A percentile compares a stretch with the other conserved stretches of the same genome.
These are phyloP conservation scores for Tetrapedia diversipes DNA, from an alignment of 2,888 invertebrate genomes.

Conservation along the genomic window DNA sequence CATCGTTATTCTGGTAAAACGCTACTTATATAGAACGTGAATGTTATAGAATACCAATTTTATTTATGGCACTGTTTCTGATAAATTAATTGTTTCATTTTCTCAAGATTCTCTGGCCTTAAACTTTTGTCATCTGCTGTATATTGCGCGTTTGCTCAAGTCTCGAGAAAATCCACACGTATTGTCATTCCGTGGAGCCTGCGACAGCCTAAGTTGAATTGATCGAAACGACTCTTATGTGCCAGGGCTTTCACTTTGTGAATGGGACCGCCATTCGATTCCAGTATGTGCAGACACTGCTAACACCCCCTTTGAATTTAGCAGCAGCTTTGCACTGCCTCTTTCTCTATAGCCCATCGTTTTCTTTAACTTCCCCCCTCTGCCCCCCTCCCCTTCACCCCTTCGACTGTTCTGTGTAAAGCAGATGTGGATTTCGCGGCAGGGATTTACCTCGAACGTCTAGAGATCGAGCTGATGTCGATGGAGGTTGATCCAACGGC, in stretches of 20 bases:
- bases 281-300: slow-evolving; percentile 54
- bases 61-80: no score
- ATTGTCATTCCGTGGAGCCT: slow-evolving; percentile 43
- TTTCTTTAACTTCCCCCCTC: slow-evolving; percentile 26
- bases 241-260: slow-evolving; percentile 55
- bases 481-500: no score
- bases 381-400: not conserved
- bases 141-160: not conserved
- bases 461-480: slow-evolving; percentile 29
- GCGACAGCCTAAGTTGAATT: slow-evolving; percentile 56
- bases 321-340: slow-evolving; percentile 43
- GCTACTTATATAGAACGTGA: no score
- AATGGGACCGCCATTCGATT: slow-evolving; percentile 58
- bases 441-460: slow-evolving; percentile 32
- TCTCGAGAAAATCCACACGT: slow-evolving; percentile 42
- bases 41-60: no score
- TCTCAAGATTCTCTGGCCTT: no score
- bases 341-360: slow-evolving; percentile 25
- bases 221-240: slow-evolving; percentile 64
- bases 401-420: not conserved
- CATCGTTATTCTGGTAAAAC: no score
- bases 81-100: no score
- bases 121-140: no score
- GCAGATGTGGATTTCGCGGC: slow-evolving; percentile 35
- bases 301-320: slow-evolving; percentile 56